Evolutionary conservation across 2,888 invertebrate genomes (phyloP).

Genomic region (Venustoraphidia nigricollis): DNA sequence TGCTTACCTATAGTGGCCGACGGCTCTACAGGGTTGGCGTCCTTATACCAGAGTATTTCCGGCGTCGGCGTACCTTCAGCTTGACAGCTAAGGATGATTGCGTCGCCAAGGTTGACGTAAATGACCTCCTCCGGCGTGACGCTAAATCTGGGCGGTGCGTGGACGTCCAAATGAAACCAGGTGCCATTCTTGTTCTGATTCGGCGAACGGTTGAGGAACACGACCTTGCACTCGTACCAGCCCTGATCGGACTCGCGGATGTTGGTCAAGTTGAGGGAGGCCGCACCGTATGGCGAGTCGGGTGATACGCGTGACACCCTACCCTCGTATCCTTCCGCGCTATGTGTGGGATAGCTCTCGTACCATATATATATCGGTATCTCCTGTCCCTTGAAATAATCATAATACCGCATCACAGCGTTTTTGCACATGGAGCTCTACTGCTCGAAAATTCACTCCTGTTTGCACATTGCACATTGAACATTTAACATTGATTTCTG

Average conservation of each 20-base stretch:
- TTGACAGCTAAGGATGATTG: constrained; percentile 90
- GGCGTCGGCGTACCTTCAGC: constrained; percentile 93
- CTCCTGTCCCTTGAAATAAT: constrained; percentile 69
- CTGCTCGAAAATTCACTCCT: too few relatives aligned
- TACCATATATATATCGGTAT: constrained; percentile 97
- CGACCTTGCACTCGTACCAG: constrained; percentile 59
- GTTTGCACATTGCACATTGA: too few relatives aligned
- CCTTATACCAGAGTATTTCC: constrained; percentile 92
- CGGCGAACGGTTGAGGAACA: constrained; percentile 87
- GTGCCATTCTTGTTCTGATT: constrained; percentile 89
- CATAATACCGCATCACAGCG: constrained; percentile 7
- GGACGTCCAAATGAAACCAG: constrained; percentile 96
- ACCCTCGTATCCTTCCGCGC: constrained; percentile 87
- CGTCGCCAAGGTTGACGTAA: constrained; percentile 92
- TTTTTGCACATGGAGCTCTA: too few relatives aligned
- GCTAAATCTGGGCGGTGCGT: constrained; percentile 89
- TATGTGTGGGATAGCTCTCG: constrained; percentile 93
- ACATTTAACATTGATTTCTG: too few relatives aligned
- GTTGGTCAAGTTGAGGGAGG: constrained; percentile 89
- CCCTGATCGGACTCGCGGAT: constrained; percentile 88
- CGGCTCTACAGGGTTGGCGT: constrained; percentile 79
- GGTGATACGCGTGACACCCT: constrained; percentile 78
- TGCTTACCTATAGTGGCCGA: constrained; percentile 55
- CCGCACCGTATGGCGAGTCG: constrained; percentile 78
- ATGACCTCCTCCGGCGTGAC: constrained; percentile 91